Evolutionary conservation across 2,113 vertebrate genomes (phyloP).

Genomic region (Gorsachius goisagi): DNA sequence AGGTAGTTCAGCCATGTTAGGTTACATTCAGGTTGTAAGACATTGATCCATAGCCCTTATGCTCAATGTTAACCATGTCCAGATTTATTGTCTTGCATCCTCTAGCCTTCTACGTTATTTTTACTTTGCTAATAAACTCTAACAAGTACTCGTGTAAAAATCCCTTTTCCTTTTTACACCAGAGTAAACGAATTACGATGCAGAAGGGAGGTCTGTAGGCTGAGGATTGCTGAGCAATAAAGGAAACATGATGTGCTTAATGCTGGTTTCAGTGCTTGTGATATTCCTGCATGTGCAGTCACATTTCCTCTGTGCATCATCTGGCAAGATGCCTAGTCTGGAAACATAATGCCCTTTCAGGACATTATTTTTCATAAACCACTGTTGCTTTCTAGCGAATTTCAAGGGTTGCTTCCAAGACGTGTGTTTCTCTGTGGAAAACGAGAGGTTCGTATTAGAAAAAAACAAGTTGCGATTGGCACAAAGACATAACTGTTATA

Average conservation of each 20-base stretch:
- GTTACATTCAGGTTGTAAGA: not conserved
- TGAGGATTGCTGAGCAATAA: slow-evolving; percentile 57
- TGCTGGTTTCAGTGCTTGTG: slow-evolving; percentile 14
- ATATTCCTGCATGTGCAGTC: slow-evolving; percentile 51
- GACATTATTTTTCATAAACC: slow-evolving; percentile 33
- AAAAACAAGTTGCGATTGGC: not conserved
- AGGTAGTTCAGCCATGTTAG: not conserved
- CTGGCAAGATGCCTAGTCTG: slow-evolving; percentile 28
- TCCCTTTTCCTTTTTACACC: slow-evolving; percentile 61
- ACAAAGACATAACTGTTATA: not conserved
- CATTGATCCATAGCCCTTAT: not conserved
- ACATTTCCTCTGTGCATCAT: slow-evolving; percentile 16
- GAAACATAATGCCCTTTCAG: slow-evolving; percentile 36
- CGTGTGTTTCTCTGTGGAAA: not conserved
- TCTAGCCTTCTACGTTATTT: slow-evolving; percentile 11
- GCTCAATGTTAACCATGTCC: not conserved
- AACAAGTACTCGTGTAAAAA: not conserved
- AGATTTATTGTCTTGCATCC: slow-evolving; percentile 51
- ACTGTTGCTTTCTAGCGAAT: not conserved
- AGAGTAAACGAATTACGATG: slow-evolving; percentile 1
- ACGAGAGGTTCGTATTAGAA: not conserved
- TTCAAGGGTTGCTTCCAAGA: not conserved
- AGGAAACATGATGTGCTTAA: slow-evolving; percentile 19
- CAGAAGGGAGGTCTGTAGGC: not conserved
- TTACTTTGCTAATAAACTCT: slow-evolving; percentile 38